Base-by-base conservation (phyloP, 2,888 invertebrate species). In the Tinea pellionella region DNA sequence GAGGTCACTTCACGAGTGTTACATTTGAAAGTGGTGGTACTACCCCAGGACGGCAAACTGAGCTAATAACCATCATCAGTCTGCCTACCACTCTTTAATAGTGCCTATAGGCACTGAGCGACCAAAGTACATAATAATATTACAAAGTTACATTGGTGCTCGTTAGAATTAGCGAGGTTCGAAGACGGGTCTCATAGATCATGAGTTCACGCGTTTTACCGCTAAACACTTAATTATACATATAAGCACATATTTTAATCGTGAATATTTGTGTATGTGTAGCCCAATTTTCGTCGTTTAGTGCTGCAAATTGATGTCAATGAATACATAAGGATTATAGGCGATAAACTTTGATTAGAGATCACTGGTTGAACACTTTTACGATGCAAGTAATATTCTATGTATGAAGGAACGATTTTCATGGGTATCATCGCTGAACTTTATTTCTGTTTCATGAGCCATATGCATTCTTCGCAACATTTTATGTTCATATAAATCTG, bases 271-370 rank as follows among this genome's bases (percentile, higher is more conserved):
- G 11, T 51, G 51, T 15, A 15, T 51, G 13, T 51, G 15, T 51
- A 37, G n/a, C 9, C 37, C 9, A 37, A 37, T 37, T 37, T 37
- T 2, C 37, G n/a, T 37, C 37, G n/a, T 37, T 47, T 47, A 13
- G 2, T 18, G 13, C n/a, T 11, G 6, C 18, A 53, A 53, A 53
- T 24, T 18, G 24, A 24, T 24, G 53, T 53, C 53, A 53, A 9
- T 24, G 53, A 53, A 53, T 53, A 18, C n/a, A 53, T 18, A 24
- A 63, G 62, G 69, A 76, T 75, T 81, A 85, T 77, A 67, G 74
- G 67, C 78, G 64, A 77, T 86, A 84, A 86, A 85, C 72, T 67
- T 71, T 76, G 84, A 86, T 85, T 85, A 80, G 79, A 80, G 85
- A 85, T 84, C 83, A 76, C 73, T 72, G 77, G 80, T 78, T 77